These are phyloP conservation scores for Seriola aureovittata DNA, from an alignment of 2,113 vertebrate species.

Conservation along the genomic window DNA sequence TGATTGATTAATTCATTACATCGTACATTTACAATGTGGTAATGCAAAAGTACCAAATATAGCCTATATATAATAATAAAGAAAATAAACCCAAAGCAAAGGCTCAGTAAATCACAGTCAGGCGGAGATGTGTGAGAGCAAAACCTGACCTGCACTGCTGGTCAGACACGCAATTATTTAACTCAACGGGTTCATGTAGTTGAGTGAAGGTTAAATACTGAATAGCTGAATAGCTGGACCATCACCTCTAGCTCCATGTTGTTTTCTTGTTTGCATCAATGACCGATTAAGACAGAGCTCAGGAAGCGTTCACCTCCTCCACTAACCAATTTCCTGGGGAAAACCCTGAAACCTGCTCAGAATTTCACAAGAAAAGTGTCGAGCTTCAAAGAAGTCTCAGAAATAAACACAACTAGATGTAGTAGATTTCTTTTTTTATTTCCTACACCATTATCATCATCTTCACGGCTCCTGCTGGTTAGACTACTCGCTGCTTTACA, in stretches of 20 bases:
- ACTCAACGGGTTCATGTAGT: not conserved
- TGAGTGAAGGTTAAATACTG: not conserved
- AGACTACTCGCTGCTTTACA: not conserved
- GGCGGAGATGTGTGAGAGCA: no score
- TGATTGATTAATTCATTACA: no score
- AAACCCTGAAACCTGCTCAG: constrained; percentile 50
- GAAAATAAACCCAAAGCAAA: no score
- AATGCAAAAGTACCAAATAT: no score
- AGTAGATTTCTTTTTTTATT: not conserved
- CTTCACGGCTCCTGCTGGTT: not conserved
- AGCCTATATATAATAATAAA: no score
- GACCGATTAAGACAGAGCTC: not conserved
- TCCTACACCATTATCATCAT: not conserved
- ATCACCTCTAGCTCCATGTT: not conserved
- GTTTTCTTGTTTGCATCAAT: not conserved
- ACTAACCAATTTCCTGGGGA: constrained; percentile 54
- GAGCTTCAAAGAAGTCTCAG: constrained; percentile 18
- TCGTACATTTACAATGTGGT: no score
- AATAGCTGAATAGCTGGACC: not conserved
- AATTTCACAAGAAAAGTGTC: constrained; percentile 59
- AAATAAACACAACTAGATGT: not conserved
- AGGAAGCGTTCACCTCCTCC: constrained; percentile 17
- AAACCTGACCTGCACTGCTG: no score
- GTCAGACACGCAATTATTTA: not conserved
- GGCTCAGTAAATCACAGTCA: no score